Percentiles rank a stretch among this genome's conserved stretches.
Conservation (phyloP, 2,113 vertebrate species). For the Mixornis gularis region DNA sequence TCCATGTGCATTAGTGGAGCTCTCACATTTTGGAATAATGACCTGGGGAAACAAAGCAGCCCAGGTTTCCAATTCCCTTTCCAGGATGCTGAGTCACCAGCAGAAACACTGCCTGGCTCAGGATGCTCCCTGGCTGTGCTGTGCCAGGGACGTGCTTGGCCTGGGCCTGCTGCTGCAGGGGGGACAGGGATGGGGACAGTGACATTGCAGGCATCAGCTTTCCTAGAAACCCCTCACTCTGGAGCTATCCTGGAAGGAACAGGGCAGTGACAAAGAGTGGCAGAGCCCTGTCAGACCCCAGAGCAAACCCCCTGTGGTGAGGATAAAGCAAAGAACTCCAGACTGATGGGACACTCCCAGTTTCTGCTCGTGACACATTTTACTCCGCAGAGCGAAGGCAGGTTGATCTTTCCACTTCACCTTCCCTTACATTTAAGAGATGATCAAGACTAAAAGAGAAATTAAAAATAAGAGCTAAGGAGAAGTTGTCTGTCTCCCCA, state of each 20-base stretch:
- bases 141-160: not conserved
- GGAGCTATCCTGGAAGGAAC: not conserved
- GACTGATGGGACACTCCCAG: not conserved
- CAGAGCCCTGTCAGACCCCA: not conserved
- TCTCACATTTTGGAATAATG: not conserved
- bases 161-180: not conserved
- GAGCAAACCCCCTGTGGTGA: not conserved
- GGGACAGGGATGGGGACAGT: not conserved
- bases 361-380: not conserved
- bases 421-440: not conserved
- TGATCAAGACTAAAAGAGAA: not conserved
- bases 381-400: not conserved
- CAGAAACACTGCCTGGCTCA: not conserved
- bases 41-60: not conserved
- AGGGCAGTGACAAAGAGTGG: not conserved
- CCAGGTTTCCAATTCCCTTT: not conserved
- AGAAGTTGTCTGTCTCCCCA: not conserved
- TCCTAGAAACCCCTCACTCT: not conserved
- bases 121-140: not conserved
- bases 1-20: not conserved
- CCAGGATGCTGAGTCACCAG: not conserved
- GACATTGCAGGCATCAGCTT: not conserved
- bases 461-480: not conserved
- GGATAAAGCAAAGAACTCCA: conserved; percentile 25
- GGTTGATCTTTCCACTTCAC: not conserved